Base-by-base conservation (phyloP, 2,888 invertebrate genomes). In the Drosophila quinaria region DNA sequence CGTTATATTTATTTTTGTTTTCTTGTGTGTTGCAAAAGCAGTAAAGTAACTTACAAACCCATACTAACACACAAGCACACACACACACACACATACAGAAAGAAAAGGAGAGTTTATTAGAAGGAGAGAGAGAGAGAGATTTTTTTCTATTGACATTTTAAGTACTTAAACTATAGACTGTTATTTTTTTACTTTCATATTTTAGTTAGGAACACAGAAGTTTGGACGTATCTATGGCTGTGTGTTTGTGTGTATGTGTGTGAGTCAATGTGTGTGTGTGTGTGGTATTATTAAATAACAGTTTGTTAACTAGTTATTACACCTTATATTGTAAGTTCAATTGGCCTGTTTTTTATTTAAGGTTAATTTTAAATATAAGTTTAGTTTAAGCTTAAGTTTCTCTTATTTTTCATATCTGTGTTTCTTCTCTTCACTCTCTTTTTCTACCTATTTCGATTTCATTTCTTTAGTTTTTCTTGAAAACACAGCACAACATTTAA, bases 401-500 rank as follows among this genome's bases (percentile, higher is more conserved):
- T 39, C 15, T 15, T 11, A 9, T n/a, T n/a, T n/a, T 35, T 15
- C 15, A 10, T n/a, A 8, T 13, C 54, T 29, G 11, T 15, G 35
- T n/a, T 13, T 49, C 31, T 19, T 19, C 10, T 9, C 3, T 8
- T 5, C 25, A 25, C 25, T 19, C 33, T 15, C 9, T 11, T 11
- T 15, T 11, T 11, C 13, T 19, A 1, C n/a, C 15, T 31, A 69
- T 61, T 62, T 47, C 15, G 35, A 47, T 47, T 66, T 50, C 3
- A 39, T 11, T 50, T 39, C 42, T 54, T 37, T 19, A 54, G 41
- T 31, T 63, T 49, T 35, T 65, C 22, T 49, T 63, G 52, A 72
- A 80, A 73, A 71, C 77, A 81, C 87, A 84, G 84, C 87, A 79
- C 79, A 64, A 86, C 73, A 79, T 79, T 81, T 74, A 86, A 74